These are phyloP conservation scores for Spodoptera littoralis DNA, from an alignment of 2,888 invertebrate species.

Conservation along the genomic window DNA sequence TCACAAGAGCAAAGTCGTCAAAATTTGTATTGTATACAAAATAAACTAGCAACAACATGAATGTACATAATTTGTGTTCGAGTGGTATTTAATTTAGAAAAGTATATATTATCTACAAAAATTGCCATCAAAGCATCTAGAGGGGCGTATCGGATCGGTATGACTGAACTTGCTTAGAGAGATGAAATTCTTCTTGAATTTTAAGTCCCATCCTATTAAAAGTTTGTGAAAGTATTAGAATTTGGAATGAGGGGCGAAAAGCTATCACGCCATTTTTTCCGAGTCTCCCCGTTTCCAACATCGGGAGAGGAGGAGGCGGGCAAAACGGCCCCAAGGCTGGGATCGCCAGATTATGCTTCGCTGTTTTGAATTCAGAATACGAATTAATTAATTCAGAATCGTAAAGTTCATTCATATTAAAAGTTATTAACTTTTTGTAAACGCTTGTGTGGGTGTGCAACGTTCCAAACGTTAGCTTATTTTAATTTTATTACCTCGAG, in stretches of 20 bases:
- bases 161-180: slow-evolving; percentile 76
- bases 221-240: slow-evolving; percentile 87
- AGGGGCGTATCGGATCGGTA: slow-evolving; percentile 44
- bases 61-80: not conserved
- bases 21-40: too few species aligned
- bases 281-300: slow-evolving; percentile 67
- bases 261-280: slow-evolving; percentile 84
- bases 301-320: slow-evolving; percentile 61
- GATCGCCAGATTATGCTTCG: slow-evolving; percentile 75
- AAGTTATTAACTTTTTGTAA: slow-evolving; percentile 69
- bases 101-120: slow-evolving; percentile 3
- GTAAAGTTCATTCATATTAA: slow-evolving; percentile 69
- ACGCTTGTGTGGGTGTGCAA: slow-evolving; percentile 53
- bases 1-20: too few species aligned
- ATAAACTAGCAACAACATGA: too few species aligned
- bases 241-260: slow-evolving; percentile 87
- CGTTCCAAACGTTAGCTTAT: slow-evolving; percentile 48
- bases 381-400: slow-evolving; percentile 73
- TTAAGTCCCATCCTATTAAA: slow-evolving; percentile 88
- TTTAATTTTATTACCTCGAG: slow-evolving; percentile 58
- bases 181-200: slow-evolving; percentile 83
- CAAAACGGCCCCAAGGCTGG: slow-evolving; percentile 63
- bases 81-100: slow-evolving; percentile 17
- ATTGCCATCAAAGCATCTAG: slow-evolving; percentile 34
- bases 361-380: slow-evolving; percentile 78